Evolutionary conservation across 2,888 invertebrate species (phyloP).

Genomic region (Sturmia bella): DNA sequence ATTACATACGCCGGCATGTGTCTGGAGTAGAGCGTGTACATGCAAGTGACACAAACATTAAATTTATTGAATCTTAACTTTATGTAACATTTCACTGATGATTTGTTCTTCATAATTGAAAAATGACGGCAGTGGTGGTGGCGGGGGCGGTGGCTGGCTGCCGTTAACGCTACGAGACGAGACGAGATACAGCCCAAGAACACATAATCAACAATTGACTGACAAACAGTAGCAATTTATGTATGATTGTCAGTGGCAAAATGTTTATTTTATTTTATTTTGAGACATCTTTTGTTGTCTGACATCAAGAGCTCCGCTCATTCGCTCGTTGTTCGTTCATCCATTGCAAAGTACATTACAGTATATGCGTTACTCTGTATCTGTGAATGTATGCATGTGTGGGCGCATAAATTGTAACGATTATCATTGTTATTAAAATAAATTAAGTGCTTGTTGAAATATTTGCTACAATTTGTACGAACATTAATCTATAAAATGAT

Average conservation of each 20-base stretch:
- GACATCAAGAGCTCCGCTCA: conserved; percentile 46
- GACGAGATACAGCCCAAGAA: not conserved
- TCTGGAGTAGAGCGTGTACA: not conserved
- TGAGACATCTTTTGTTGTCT: conserved; percentile 42
- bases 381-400: not conserved
- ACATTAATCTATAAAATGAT: conserved; percentile 35
- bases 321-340: conserved; percentile 19
- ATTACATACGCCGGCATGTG: not conserved
- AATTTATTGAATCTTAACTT: conserved; percentile 58
- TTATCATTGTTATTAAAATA: conserved; percentile 66
- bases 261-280: conserved; percentile 16
- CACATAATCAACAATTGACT: not conserved
- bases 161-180: too few species aligned
- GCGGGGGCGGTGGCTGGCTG: not conserved
- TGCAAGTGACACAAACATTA: conserved; percentile 36
- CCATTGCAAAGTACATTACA: conserved; percentile 8
- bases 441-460: conserved; percentile 67
- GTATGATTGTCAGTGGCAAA: not conserved
- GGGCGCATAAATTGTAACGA: conserved; percentile 57
- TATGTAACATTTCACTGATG: conserved; percentile 52
- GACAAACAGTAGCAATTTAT: not conserved
- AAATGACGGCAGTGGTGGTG: not conserved
- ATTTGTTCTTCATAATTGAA: conserved; percentile 39
- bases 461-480: conserved; percentile 57
- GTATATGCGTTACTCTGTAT: too few species aligned